A percentile compares a stretch with the other conserved stretches of the same genome.
phyloP scores from a whole-genome alignment of 2,113 vertebrate genomes.

The Zosterops pallidus region DNA sequence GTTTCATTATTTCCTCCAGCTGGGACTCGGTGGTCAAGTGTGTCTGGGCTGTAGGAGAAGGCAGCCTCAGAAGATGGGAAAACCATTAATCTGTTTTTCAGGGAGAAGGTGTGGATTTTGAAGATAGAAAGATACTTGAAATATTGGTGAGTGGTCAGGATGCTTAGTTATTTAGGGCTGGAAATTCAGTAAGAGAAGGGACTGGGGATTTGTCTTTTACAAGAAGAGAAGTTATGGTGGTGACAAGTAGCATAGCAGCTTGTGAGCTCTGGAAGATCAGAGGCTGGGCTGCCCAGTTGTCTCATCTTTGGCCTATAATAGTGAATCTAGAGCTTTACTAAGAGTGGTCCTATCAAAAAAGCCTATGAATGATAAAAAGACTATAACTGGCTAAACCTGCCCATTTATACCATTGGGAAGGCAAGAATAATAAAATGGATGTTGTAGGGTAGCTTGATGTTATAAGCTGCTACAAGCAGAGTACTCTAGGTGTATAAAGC shows the following conservation, averaged over 20 bases:
- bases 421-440: not conserved
- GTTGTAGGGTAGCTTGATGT: not conserved
- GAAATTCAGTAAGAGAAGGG: not conserved
- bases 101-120: not conserved
- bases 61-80: not conserved
- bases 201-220: not conserved
- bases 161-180: not conserved
- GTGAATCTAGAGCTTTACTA: not conserved
- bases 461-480: not conserved
- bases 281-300: not conserved
- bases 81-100: not conserved
- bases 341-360: not conserved
- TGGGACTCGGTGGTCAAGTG: accelerated
- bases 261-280: not conserved
- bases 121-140: not conserved
- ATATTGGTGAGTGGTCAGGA: not conserved
- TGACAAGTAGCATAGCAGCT: not conserved
- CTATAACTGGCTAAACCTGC: not conserved
- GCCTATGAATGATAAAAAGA: not conserved
- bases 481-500: accelerated
- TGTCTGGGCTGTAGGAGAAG: not conserved
- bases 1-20: not conserved
- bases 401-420: not conserved
- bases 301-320: not conserved
- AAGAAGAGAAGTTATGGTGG: not conserved